phyloP scores from a whole-genome alignment of 2,888 invertebrate species.

The Antheraea yamamai region DNA sequence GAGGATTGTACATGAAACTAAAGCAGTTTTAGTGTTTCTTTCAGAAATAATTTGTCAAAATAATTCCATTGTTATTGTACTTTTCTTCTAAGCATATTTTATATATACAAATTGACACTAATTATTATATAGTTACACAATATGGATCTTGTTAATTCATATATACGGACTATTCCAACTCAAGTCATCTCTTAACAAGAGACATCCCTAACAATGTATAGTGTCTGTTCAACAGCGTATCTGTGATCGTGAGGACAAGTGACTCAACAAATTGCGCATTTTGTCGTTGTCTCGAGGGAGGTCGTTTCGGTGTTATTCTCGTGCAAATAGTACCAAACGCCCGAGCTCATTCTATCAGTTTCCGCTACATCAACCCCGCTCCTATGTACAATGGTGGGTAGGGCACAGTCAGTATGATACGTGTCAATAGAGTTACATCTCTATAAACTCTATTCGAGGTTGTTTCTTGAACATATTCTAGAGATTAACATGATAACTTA shows the following conservation, averaged over 20 bases:
- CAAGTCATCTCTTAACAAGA: conserved; percentile 14
- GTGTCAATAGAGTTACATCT: not conserved
- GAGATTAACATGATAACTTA: not conserved
- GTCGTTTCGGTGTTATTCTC: conserved; percentile 40
- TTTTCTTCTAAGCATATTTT: not conserved
- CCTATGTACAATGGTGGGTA: conserved; percentile 24
- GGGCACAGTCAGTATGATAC: conserved; percentile 12
- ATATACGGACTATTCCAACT: not conserved
- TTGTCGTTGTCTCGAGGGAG: conserved; percentile 44
- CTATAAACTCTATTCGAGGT: not conserved
- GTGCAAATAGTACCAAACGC: conserved; percentile 49
- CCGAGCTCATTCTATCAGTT: conserved; percentile 57
- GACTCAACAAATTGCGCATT: conserved; percentile 57
- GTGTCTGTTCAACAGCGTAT: conserved; percentile 27
- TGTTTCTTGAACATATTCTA: not conserved
- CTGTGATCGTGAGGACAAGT: conserved; percentile 42
- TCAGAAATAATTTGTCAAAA: too few relatives aligned
- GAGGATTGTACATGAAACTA: too few relatives aligned
- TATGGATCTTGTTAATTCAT: not conserved
- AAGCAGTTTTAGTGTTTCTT: too few relatives aligned
- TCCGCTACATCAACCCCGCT: conserved; percentile 57
- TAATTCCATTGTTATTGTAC: not conserved
- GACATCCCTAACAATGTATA: conserved; percentile 22
- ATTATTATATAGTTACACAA: not conserved
- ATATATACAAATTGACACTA: not conserved